A percentile compares a stretch with the other conserved stretches of the same genome.
Conservation (phyloP, 1,140 invertebrate species). For the Drosophila leontia region DNA sequence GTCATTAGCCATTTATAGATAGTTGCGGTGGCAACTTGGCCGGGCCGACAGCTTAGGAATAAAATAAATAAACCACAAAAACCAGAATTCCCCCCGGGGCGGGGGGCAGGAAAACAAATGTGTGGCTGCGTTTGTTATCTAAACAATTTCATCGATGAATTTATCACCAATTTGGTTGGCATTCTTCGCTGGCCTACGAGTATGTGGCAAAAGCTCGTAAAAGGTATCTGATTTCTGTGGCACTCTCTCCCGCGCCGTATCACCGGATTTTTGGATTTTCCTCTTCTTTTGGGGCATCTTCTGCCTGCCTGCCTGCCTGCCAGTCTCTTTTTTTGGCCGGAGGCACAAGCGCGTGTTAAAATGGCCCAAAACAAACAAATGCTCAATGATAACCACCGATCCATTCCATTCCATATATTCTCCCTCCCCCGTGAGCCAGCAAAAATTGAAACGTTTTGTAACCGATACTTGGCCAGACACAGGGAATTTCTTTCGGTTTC, state of each 20-base stretch:
- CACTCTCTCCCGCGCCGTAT: constrained; percentile 35
- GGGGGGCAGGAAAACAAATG: constrained; percentile 2
- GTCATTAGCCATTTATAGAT: constrained; percentile 76
- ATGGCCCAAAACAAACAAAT: constrained; percentile 74
- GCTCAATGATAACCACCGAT: constrained; percentile 65
- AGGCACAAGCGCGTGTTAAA: constrained; percentile 71
- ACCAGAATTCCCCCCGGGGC: constrained; percentile 8
- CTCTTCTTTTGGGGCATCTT: constrained; percentile 29
- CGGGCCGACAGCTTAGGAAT: constrained; percentile 32
- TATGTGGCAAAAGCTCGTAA: constrained; percentile 51
- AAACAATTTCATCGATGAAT: constrained; percentile 65
- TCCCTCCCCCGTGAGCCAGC: constrained; percentile 67
- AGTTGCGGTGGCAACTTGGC: constrained; percentile 69
- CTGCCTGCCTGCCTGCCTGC: constrained; percentile 1
- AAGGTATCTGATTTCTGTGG: constrained; percentile 65
- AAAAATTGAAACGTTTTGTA: constrained; percentile 80
- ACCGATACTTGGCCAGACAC: constrained; percentile 67
- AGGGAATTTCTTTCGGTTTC: constrained; percentile 32
- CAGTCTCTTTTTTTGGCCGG: constrained; percentile 27
- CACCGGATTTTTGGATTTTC: constrained; percentile 4
- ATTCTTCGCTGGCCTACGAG: constrained; percentile 44
- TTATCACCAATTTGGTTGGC: constrained; percentile 62
- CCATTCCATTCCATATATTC: constrained; percentile 38
- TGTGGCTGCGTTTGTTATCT: constrained; percentile 47
- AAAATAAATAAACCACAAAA: constrained; percentile 20